phyloP scores from a whole-genome alignment of 2,797 vertebrate genomes.

The Sebastes wilsoni region DNA sequence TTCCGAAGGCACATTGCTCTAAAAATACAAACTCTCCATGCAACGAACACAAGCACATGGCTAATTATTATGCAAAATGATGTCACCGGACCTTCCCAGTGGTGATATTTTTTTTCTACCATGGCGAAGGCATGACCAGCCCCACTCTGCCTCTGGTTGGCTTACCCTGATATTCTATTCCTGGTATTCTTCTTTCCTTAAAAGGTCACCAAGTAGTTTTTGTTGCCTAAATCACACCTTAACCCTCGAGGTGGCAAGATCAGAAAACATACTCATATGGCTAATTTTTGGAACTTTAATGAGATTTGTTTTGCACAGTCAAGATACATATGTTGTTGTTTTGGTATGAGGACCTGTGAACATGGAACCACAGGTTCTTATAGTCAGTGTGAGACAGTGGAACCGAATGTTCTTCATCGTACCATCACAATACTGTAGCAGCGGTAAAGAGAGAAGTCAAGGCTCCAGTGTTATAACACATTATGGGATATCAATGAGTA shows the following conservation, averaged over 20 bases:
- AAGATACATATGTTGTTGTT: not conserved
- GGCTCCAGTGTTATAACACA: not conserved
- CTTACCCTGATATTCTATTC: no score
- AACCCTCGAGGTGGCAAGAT: not conserved
- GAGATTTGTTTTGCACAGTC: not conserved
- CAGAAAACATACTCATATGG: not conserved
- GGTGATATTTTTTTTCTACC: no score
- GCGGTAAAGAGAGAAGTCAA: not conserved
- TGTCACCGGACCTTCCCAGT: no score
- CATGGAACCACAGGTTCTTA: not conserved
- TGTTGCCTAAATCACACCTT: not conserved
- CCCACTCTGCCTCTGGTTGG: no score
- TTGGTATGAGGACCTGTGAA: not conserved
- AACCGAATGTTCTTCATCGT: not conserved
- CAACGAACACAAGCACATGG: no score
- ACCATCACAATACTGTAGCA: not conserved
- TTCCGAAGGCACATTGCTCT: no score
- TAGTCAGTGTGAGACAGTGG: not conserved
- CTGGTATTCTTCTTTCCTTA: no score
- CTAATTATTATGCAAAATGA: no score
- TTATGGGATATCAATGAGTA: not conserved
- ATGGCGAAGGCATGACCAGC: no score
- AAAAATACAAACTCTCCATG: no score
- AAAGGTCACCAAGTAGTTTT: no score
- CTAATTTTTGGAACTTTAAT: not conserved